phyloP scores from a whole-genome alignment of 2,888 invertebrate species.

The Cantharis rufa region DNA sequence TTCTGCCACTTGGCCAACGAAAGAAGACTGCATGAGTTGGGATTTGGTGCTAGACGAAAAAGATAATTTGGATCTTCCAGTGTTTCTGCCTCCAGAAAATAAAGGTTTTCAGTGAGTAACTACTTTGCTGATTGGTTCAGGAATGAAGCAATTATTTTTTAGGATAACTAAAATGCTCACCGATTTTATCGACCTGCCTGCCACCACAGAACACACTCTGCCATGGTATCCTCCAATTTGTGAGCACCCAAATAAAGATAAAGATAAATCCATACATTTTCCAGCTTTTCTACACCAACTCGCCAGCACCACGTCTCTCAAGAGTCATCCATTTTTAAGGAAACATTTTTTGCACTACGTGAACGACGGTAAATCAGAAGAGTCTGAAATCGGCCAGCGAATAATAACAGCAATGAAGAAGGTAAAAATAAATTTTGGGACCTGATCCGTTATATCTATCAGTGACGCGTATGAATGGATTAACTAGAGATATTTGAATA shows the following conservation, averaged over 20 bases:
- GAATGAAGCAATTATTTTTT: slow-evolving; percentile 18
- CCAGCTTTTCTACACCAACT: slow-evolving; percentile 46
- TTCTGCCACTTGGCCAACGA: slow-evolving; percentile 61
- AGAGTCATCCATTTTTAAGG: slow-evolving; percentile 42
- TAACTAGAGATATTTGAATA: no score
- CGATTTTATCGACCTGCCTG: slow-evolving; percentile 65
- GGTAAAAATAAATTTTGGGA: slow-evolving; percentile 46
- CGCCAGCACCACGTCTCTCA: slow-evolving; percentile 41
- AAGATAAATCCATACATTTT: slow-evolving; percentile 43
- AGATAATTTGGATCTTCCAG: slow-evolving; percentile 64
- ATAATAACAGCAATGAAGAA: slow-evolving; percentile 72
- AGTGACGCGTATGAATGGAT: no score
- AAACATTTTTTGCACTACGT: slow-evolving; percentile 51
- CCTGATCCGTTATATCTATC: no score
- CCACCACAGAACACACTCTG: slow-evolving; percentile 66
- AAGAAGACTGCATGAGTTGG: slow-evolving; percentile 57
- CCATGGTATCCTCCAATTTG: slow-evolving; percentile 81
- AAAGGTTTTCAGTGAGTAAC: slow-evolving; percentile 72
- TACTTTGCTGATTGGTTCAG: background rate
- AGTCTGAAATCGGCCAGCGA: slow-evolving; percentile 78
- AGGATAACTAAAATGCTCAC: slow-evolving; percentile 62
- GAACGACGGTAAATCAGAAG: slow-evolving; percentile 55
- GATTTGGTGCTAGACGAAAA: slow-evolving; percentile 54
- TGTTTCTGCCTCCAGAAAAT: slow-evolving; percentile 76
- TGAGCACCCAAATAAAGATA: slow-evolving; percentile 49